Evolutionary conservation across 2,888 invertebrate genomes (phyloP).

Genomic region (Pandemis corylana): DNA sequence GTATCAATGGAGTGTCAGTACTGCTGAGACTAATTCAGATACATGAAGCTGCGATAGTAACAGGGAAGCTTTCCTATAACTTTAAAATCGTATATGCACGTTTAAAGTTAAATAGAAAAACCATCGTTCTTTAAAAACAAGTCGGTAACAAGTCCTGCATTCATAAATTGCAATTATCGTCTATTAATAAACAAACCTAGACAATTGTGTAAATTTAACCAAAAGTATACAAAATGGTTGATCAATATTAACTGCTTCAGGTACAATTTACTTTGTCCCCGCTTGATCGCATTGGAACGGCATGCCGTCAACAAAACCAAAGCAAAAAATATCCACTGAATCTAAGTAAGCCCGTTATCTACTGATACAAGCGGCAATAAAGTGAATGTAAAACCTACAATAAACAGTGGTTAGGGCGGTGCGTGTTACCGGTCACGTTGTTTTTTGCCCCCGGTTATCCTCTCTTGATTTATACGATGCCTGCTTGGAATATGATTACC

Average conservation of each 20-base stretch:
- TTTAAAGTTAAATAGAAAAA: no score
- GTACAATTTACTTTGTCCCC: background rate
- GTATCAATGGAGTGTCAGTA: background rate
- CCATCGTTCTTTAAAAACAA: no score
- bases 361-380: constrained; percentile 64
- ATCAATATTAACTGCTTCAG: background rate
- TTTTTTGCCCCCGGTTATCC: constrained; percentile 77
- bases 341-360: constrained; percentile 50
- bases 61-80: background rate
- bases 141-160: no score
- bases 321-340: constrained; percentile 47
- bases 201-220: no score
- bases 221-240: no score
- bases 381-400: constrained; percentile 68
- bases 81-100: no score
- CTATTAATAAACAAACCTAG: no score
- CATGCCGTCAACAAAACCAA: constrained; percentile 36
- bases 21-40: background rate
- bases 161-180: no score
- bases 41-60: no score
- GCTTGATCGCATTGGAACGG: background rate
- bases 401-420: constrained; percentile 72
- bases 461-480: constrained; percentile 78
- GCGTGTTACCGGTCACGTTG: constrained; percentile 53
- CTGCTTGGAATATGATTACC: constrained; percentile 80